Evolutionary conservation across 2,113 vertebrate genomes (phyloP).

Genomic region (Pardalotus punctatus): DNA sequence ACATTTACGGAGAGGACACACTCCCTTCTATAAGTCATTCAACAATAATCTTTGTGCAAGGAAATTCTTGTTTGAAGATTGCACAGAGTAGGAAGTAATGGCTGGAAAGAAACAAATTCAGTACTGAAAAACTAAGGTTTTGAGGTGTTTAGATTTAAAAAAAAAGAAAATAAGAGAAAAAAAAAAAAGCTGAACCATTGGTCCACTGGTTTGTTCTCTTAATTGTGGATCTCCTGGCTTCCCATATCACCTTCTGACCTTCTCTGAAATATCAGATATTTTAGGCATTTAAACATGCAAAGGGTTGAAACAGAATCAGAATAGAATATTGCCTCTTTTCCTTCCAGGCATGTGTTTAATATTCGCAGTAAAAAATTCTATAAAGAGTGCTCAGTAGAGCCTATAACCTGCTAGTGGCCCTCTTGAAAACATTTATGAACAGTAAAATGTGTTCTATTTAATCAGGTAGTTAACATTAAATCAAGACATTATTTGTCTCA

Average conservation of each 20-base stretch:
- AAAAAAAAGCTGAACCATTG: background rate
- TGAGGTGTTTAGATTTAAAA: background rate
- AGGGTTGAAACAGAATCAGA: background rate
- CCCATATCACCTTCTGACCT: background rate
- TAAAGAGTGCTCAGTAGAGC: background rate
- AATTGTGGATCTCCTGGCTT: background rate
- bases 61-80: background rate
- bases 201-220: background rate
- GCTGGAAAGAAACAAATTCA: background rate
- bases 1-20: background rate
- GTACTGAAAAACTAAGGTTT: background rate
- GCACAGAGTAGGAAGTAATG: background rate
- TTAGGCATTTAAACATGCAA: background rate
- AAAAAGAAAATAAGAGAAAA: too few relatives aligned
- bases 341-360: background rate
- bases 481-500: background rate
- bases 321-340: background rate
- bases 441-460: background rate
- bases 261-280: background rate
- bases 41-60: background rate
- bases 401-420: background rate
- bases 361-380: background rate
- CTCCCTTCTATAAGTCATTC: background rate
- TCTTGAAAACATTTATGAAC: background rate
- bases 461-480: background rate